Conservation (phyloP, 2,888 invertebrate species). For the Andrena minutula region DNA sequence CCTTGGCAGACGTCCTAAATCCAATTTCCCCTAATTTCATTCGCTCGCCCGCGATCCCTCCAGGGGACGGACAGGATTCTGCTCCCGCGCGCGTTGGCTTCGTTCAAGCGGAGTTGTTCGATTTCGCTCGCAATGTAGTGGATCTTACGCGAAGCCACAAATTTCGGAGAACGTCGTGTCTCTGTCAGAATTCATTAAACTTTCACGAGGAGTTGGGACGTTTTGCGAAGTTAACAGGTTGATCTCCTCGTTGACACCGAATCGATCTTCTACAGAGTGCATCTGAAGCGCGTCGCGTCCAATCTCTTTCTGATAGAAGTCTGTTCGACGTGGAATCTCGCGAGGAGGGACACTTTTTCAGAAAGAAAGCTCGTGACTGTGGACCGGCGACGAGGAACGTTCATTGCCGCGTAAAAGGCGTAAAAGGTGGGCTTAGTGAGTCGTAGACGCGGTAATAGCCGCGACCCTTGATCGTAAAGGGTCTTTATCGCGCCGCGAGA, state of each 20-base stretch:
- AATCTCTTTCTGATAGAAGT: constrained; percentile 48
- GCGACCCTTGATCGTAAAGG: constrained; percentile 54
- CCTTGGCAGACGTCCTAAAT: constrained; percentile 28
- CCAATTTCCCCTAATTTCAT: constrained; percentile 42
- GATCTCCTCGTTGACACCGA: constrained; percentile 33
- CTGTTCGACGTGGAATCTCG: not conserved
- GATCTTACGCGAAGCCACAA: constrained; percentile 56
- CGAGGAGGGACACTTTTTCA: constrained; percentile 3
- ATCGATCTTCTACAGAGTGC: constrained; percentile 41
- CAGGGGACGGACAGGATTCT: constrained; percentile 2
- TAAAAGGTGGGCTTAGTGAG: constrained; percentile 28
- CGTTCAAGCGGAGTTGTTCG: constrained; percentile 43
- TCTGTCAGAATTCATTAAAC: too few relatives aligned
- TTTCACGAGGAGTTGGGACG: too few relatives aligned
- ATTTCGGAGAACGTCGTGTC: constrained; percentile 2
- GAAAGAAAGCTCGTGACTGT: constrained; percentile 4
- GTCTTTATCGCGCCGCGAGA: constrained; percentile 49
- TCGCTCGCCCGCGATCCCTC: constrained; percentile 18
- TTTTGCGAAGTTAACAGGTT: too few relatives aligned
- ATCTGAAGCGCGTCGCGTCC: constrained; percentile 30
- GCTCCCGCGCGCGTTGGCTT: constrained; percentile 24
- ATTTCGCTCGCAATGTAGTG: constrained; percentile 41
- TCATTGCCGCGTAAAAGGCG: constrained; percentile 63
- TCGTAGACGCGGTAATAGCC: constrained; percentile 53
- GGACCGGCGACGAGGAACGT: constrained; percentile 38